A percentile compares a stretch with the other conserved stretches of the same genome.
These are phyloP conservation scores for Artemia sinica DNA, from an alignment of 2,888 invertebrate genomes.

Conservation along the genomic window DNA sequence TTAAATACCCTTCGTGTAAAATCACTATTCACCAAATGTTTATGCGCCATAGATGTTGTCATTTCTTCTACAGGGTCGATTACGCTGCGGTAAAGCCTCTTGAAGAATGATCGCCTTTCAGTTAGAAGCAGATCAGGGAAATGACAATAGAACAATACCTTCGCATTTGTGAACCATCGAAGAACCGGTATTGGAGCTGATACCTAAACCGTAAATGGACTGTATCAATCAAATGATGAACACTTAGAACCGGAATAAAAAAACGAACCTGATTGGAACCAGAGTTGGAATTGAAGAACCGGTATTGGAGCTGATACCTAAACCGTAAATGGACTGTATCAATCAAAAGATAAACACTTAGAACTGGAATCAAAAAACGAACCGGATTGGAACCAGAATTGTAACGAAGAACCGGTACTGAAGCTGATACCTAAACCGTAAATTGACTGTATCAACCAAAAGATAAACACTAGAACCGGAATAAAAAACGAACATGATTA, in stretches of 20 bases:
- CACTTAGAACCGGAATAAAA: constrained; percentile 16
- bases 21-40: constrained; percentile 81
- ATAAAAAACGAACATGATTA: no score
- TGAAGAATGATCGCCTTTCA: constrained; percentile 50
- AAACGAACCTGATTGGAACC: no score
- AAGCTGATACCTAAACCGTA: no score
- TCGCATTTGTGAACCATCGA: constrained; percentile 41
- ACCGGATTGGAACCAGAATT: no score
- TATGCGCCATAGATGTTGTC: constrained; percentile 58
- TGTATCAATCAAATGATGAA: constrained; percentile 14
- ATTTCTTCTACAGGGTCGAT: constrained; percentile 78
- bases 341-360: no score
- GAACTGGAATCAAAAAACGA: no score
- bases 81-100: constrained; percentile 64
- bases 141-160: constrained; percentile 86
- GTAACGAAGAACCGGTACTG: no score
- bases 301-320: constrained; percentile 76
- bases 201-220: constrained; percentile 35
- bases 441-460: no score
- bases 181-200: constrained; percentile 80
- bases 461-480: no score
- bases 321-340: constrained; percentile 12
- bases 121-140: constrained; percentile 89
- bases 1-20: constrained; percentile 80
- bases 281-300: constrained; percentile 55